Base-by-base conservation (phyloP, 2,888 invertebrate species). In the Caenorhabditis sp. region DNA sequence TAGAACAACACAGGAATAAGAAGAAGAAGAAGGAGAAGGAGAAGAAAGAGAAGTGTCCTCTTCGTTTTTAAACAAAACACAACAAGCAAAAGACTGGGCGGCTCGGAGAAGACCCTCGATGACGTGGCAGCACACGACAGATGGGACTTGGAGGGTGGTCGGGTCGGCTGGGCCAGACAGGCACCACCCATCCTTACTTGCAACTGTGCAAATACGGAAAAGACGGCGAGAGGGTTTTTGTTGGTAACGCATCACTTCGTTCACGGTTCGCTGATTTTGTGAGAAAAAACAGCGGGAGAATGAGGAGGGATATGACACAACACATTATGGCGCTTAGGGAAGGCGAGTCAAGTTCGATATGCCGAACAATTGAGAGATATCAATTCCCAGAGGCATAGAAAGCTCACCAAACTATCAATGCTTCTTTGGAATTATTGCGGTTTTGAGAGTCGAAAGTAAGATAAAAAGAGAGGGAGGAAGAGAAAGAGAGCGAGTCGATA, bases 121-220 rank as follows among this genome's bases (percentile, higher is more conserved):
- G 47, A 47, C 47, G 47, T 47, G 60, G 60, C 35, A 24, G 44
- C 72, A 64, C 65, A 67, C 60, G 60, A 15, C 44, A 44, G 61
- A 60, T 24, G 60, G 53, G 47, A 35, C 55, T 15, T 53, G 26
- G 53, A 53, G 20, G 50, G 22, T 15, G 22, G 47, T 28, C 26
- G 40, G 40, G 40, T 40, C 40, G 11, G 40, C 9, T 18, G 9
- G 22, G 8, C n/a, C 13, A 22, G 53, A 15, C 22, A 2, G 24
- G 20, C 20, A 2, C n/a, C n/a, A n/a, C n/a, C n/a, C n/a, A n/a
- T 58, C 22, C 51, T 74, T 51, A 61, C 37, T 64, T 61, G 60
- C 67, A 76, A 76, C 76, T 76, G 67, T 67, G 76, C 76, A 76
- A 76, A 76, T 61, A 74, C 50, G 50, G 60, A 58, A 32, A 56